Evolutionary conservation across 2,888 invertebrate genomes (phyloP).

Genomic region (Actias luna): DNA sequence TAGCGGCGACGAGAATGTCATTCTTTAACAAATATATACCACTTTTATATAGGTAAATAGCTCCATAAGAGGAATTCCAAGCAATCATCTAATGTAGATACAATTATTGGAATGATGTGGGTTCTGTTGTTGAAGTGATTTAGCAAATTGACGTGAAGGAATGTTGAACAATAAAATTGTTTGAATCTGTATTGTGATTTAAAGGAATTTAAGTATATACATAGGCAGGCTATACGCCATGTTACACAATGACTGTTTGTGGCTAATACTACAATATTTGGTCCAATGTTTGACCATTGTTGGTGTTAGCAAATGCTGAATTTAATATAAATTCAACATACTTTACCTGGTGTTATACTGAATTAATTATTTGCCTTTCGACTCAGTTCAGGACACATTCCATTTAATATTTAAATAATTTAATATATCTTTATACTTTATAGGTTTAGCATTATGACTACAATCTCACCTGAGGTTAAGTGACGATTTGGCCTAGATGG

Average conservation of each 20-base stretch:
- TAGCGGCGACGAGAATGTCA: neutral
- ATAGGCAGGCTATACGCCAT: neutral
- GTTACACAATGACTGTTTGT: neutral
- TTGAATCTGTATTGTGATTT: slow-evolving; percentile 7
- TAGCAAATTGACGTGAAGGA: slow-evolving; percentile 12
- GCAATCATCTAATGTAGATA: slow-evolving; percentile 19
- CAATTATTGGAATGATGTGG: slow-evolving; percentile 19
- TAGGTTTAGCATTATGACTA: too few species aligned
- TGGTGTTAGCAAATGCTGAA: neutral
- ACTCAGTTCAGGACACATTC: too few species aligned
- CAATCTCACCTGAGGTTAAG: too few species aligned
- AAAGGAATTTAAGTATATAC: slow-evolving; percentile 3
- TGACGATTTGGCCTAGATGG: too few species aligned
- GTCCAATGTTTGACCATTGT: neutral
- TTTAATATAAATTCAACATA: too few species aligned
- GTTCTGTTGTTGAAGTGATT: slow-evolving; percentile 9
- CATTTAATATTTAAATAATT: too few species aligned
- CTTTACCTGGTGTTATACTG: too few species aligned
- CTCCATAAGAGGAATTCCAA: slow-evolving; percentile 12
- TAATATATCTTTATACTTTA: too few species aligned
- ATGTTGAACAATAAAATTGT: slow-evolving; percentile 11
- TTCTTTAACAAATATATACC: slow-evolving; percentile 2
- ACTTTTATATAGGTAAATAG: slow-evolving; percentile 6
- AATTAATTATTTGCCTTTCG: too few species aligned
- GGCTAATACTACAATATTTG: neutral